A percentile compares a stretch with the other conserved stretches of the same genome.
Evolutionary conservation across 2,888 invertebrate genomes (phyloP).

Genomic region (Conus canariensis): DNA sequence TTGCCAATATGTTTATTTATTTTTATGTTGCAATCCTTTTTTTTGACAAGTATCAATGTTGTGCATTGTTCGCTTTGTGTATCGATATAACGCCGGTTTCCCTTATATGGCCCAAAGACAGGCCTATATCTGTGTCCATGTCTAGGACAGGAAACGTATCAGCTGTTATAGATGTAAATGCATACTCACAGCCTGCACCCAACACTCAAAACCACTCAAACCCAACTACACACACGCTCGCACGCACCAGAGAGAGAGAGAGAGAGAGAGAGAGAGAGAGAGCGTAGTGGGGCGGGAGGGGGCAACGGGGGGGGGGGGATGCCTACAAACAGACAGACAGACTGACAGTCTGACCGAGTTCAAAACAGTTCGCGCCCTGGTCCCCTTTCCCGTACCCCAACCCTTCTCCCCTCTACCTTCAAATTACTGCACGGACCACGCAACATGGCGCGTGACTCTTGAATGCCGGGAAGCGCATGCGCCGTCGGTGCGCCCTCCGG

Average conservation of each 20-base stretch:
- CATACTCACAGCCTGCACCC: no score
- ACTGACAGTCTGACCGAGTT: neutral
- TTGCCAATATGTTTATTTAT: no score
- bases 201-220: no score
- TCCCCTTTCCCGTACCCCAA: neutral
- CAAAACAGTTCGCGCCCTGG: neutral
- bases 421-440: slow-evolving; percentile 26
- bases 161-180: no score
- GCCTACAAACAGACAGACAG: slow-evolving; percentile 1
- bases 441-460: slow-evolving; percentile 31
- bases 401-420: neutral
- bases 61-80: no score
- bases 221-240: no score
- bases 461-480: slow-evolving; percentile 21
- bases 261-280: neutral
- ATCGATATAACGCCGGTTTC: no score
- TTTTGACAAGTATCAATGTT: no score
- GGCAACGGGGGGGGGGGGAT: no score
- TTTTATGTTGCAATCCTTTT: no score
- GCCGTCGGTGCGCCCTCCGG: neutral
- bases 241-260: no score
- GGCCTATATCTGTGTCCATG: neutral
- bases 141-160: neutral
- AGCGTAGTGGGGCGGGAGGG: neutral
- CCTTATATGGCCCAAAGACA: no score